Evolutionary conservation across 1,140 invertebrate genomes (phyloP).

Genomic region (Nebria ingens): DNA sequence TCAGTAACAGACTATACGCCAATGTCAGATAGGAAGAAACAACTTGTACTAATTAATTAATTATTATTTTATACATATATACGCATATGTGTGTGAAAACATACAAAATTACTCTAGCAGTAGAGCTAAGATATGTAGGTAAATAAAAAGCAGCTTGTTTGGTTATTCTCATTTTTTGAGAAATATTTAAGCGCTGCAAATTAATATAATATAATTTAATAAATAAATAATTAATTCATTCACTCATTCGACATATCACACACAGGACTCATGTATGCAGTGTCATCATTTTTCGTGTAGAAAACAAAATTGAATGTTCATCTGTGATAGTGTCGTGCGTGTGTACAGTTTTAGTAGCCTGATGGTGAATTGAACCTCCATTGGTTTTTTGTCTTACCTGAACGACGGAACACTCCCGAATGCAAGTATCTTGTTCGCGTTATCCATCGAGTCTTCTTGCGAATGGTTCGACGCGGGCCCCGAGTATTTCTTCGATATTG

Average conservation of each 20-base stretch:
- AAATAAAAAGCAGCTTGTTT: too few species aligned
- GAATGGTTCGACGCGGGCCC: conserved; percentile 56
- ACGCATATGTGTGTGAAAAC: too few species aligned
- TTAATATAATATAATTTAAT: not conserved
- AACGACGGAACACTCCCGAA: conserved; percentile 71
- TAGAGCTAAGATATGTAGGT: too few species aligned
- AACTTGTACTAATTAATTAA: too few species aligned
- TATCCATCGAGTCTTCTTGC: conserved; percentile 61
- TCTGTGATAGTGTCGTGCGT: not conserved
- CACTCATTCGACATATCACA: not conserved
- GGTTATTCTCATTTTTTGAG: too few species aligned
- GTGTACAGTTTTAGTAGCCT: not conserved
- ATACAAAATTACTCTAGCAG: too few species aligned
- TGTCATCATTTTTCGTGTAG: not conserved
- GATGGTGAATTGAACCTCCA: not conserved
- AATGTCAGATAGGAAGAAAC: too few species aligned
- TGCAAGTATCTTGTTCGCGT: conserved; percentile 65
- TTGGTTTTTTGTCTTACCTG: conserved; percentile 60
- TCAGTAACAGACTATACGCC: too few species aligned
- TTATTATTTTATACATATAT: too few species aligned
- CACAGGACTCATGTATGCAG: conserved; percentile 2
- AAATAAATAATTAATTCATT: not conserved
- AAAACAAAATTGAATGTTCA: not conserved
- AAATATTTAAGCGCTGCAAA: not conserved
- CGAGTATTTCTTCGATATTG: conserved; percentile 59